Conservation (phyloP, 2,888 invertebrate genomes). For the Leptarthrus brevirostris region DNA sequence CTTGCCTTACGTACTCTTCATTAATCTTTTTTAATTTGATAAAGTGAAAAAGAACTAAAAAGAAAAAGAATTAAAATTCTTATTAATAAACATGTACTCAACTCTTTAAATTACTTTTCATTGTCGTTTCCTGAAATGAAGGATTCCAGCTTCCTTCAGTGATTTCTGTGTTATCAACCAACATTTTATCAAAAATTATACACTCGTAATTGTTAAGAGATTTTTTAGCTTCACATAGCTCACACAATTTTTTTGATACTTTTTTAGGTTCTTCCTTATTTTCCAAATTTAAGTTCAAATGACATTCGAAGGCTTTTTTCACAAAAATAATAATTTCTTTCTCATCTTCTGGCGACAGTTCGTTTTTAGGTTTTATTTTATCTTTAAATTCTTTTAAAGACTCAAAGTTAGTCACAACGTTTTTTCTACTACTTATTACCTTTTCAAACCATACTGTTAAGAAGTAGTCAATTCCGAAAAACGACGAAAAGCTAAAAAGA, state of each 20-base stretch:
- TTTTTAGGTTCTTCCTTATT: constrained; percentile 40
- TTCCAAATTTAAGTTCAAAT: constrained; percentile 57
- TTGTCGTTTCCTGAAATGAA: constrained; percentile 70
- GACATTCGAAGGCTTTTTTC: constrained; percentile 62
- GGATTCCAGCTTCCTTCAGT: constrained; percentile 75
- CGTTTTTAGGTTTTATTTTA: constrained; percentile 58
- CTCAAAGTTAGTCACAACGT: constrained; percentile 57
- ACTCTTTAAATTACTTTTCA: constrained; percentile 69
- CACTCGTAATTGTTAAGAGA: constrained; percentile 69
- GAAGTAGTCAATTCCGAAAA: constrained; percentile 55
- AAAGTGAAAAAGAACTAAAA: constrained; percentile 66
- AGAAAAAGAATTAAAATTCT: too few relatives aligned
- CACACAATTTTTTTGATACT: constrained; percentile 59
- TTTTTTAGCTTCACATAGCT: constrained; percentile 67
- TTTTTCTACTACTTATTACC: constrained; percentile 54
- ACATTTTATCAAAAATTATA: constrained; percentile 69
- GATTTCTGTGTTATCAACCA: constrained; percentile 66
- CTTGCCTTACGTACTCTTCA: constrained; percentile 67
- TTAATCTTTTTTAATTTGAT: constrained; percentile 64
- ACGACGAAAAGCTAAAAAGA: constrained; percentile 46
- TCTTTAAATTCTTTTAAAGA: constrained; percentile 58
- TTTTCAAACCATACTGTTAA: constrained; percentile 61
- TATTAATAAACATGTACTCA: too few relatives aligned
- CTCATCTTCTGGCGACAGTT: constrained; percentile 55
- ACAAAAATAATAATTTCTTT: constrained; percentile 59